Evolutionary conservation across 2,888 invertebrate genomes (phyloP), one percentile per base, ranked within the genome.

Genomic region (Caenorhabditis virilis): DNA sequence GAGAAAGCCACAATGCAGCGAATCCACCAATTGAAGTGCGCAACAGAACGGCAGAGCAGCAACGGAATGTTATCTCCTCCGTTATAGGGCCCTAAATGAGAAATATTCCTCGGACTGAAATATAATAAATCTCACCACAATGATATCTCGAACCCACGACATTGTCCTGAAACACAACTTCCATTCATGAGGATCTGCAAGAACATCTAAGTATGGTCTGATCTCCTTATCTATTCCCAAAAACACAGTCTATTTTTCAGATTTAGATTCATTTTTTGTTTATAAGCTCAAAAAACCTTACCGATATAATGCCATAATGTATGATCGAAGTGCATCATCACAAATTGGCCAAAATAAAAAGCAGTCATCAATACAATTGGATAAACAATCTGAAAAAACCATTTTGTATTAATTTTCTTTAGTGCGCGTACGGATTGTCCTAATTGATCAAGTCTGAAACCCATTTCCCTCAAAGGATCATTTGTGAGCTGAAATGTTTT

Each of bases 21-120:
- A 39, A 39, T 22, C 42, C 41, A 1, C 72, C 72, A 6, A 64
- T 49, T 22, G 62, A 60, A 27, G 59, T 54, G 16, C 55, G 35
- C 48, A 82, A 55, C 18, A 82, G 61, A 1, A 71, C 57, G 11
- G 77, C 76, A 1, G 77, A 72, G 49, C 82, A 82, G 23, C 73
- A 73, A 15, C 82, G 78, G 56, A 82, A 82, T 5, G 71, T 76
- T 11, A 82, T 67, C 55, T 82, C 82, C 52, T 82, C 82, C 15
- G 76, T 76, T 23, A 82, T 55, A 13, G 82, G 82, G 11, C 78
- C 80, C 76, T 78, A 53, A 2, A 75, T 47, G 60, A 20, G 6
- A 30, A 30, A 18, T 18, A 47, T 47, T n/a, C 18, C 33, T n/a
- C n/a, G n/a, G n/a, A 20, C 7, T 22, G 36, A 23, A 18, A 45